phyloP scores from a whole-genome alignment of 2,888 invertebrate genomes.

The Stomorhina lunata region DNA sequence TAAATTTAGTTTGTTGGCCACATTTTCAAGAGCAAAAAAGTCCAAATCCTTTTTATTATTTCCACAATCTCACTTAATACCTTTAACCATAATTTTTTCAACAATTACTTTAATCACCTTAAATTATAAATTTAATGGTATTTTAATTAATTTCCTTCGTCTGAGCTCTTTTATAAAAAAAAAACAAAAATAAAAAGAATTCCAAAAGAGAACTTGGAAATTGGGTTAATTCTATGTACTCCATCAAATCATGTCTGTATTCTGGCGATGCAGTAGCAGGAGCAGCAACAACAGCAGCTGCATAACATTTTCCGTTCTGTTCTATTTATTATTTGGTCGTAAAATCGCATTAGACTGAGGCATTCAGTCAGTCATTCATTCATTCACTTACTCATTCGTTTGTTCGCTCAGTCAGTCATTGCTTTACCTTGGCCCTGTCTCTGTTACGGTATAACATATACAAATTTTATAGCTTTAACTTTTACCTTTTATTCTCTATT shows the following conservation, averaged over 20 bases:
- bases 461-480: constrained; percentile 27
- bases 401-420: constrained; percentile 35
- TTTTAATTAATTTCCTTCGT: constrained; percentile 41
- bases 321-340: constrained; percentile 29
- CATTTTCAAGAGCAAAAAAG: neutral
- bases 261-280: too few species aligned
- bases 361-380: constrained; percentile 5
- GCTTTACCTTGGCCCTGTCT: constrained; percentile 63
- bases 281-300: too few species aligned
- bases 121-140: constrained; percentile 33
- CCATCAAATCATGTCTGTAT: constrained; percentile 28
- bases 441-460: constrained; percentile 1
- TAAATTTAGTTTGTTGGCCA: constrained; percentile 1
- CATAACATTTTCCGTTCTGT: constrained; percentile 38
- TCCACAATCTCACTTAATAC: constrained; percentile 18
- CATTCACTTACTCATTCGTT: neutral
- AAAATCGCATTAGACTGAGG: constrained; percentile 4
- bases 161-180: too few species aligned
- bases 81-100: constrained; percentile 32
- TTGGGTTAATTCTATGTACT: constrained; percentile 62
- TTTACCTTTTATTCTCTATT: constrained; percentile 49
- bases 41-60: neutral
- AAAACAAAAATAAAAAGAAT: too few species aligned
- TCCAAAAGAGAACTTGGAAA: constrained; percentile 23
- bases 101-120: constrained; percentile 28